These are phyloP conservation scores for Nymphalis urticae DNA, from an alignment of 2,888 invertebrate species.

Conservation along the genomic window DNA sequence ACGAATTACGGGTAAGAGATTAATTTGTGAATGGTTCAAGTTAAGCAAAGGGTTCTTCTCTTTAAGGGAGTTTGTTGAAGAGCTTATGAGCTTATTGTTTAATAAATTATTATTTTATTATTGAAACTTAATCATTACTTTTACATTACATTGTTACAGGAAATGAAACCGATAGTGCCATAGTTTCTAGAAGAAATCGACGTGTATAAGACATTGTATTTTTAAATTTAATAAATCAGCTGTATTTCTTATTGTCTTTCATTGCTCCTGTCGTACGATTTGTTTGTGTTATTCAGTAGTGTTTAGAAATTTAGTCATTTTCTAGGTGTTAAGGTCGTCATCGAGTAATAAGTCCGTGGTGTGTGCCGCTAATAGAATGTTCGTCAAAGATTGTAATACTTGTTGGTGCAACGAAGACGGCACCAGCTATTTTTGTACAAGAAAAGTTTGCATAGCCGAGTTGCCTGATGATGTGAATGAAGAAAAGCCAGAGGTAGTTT, in stretches of 20 bases:
- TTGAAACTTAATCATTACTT: slow-evolving; percentile 15
- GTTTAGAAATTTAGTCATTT: slow-evolving; percentile 8
- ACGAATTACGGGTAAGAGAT: slow-evolving; percentile 59
- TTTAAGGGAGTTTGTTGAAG: too few species aligned
- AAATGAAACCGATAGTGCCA: slow-evolving; percentile 64
- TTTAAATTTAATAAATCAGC: slow-evolving; percentile 5
- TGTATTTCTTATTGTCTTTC: not conserved
- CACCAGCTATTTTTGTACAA: slow-evolving; percentile 74
- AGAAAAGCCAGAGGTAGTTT: slow-evolving; percentile 54
- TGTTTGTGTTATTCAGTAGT: not conserved
- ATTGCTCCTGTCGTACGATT: not conserved
- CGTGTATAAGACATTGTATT: not conserved
- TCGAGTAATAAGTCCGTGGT: slow-evolving; percentile 51
- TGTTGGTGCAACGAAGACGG: slow-evolving; percentile 78
- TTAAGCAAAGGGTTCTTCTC: too few species aligned
- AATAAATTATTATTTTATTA: not conserved
- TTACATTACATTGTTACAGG: slow-evolving; percentile 56
- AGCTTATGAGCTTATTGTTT: not conserved
- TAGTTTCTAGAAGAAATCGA: slow-evolving; percentile 32
- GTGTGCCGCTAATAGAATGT: slow-evolving; percentile 71
- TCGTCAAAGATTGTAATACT: slow-evolving; percentile 75
- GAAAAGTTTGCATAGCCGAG: slow-evolving; percentile 64
- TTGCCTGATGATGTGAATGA: slow-evolving; percentile 53
- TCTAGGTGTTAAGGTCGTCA: slow-evolving; percentile 47
- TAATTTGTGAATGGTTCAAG: slow-evolving; percentile 6